Evolutionary conservation across 2,888 invertebrate genomes (phyloP).

Genomic region (Petrolisthes cinctipes): DNA sequence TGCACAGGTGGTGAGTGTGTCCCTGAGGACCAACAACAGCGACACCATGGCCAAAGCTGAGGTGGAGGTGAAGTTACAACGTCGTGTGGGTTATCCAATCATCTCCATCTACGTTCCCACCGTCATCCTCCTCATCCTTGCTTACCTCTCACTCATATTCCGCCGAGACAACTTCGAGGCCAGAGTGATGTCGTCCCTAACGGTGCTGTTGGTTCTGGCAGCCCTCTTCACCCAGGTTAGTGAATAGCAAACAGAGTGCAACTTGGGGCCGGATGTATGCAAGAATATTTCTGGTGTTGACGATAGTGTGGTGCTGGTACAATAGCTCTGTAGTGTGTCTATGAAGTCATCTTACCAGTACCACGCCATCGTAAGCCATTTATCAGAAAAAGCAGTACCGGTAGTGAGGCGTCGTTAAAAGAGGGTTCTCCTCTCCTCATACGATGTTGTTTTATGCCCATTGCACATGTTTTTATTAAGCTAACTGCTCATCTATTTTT

Average conservation of each 20-base stretch:
- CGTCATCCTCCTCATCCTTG: conserved; percentile 46
- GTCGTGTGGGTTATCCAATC: conserved; percentile 52
- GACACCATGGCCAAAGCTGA: conserved; percentile 28
- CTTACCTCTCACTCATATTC: conserved; percentile 46
- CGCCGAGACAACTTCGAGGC: conserved; percentile 57
- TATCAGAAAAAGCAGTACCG: too few species aligned
- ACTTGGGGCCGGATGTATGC: too few species aligned
- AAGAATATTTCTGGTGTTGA: too few species aligned
- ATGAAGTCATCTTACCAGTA: too few species aligned
- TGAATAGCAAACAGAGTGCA: neutral
- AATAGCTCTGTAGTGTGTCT: too few species aligned
- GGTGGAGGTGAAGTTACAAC: conserved; percentile 49
- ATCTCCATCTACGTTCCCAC: conserved; percentile 46
- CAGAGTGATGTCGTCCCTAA: conserved; percentile 57
- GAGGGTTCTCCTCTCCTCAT: too few species aligned
- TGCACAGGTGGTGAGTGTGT: conserved; percentile 44
- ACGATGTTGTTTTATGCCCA: too few species aligned
- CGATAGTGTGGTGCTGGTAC: too few species aligned
- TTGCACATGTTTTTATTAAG: too few species aligned
- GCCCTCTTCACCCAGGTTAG: conserved; percentile 55
- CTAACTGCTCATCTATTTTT: too few species aligned
- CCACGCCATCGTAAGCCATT: too few species aligned
- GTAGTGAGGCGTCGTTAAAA: too few species aligned
- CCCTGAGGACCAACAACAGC: conserved; percentile 25
- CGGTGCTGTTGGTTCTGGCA: conserved; percentile 57